Base-by-base conservation (phyloP, 2,888 invertebrate genomes). In the Lithosia quadra region DNA sequence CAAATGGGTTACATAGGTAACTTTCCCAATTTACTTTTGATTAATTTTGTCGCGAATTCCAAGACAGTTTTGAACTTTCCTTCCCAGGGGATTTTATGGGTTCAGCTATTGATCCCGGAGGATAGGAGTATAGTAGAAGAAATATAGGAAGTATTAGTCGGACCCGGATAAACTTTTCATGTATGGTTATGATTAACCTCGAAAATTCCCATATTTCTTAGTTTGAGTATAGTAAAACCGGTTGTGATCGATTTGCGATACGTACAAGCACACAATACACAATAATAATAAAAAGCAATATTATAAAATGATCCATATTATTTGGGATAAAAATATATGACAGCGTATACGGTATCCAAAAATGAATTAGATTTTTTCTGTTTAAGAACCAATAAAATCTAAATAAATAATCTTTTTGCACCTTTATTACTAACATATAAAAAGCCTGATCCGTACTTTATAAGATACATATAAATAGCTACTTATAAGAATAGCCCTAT, bases 201-300 rank as follows among this genome's bases (percentile, higher is more conserved):
- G n/a, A n/a, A n/a, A n/a, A n/a, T n/a, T n/a, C n/a, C n/a, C n/a
- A n/a, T 10, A 34, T 10, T 34, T 34, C 34, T 34, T 10, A 8
- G 10, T 1, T 3, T 33, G 8, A 22, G 18, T n/a, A 18, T 9
- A 58, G 18, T 33, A 58, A 55, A 3, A 5, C 33, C 65, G 71
- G 77, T 77, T 81, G 82, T 74, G 84, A 77, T 81, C 77, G 78
- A 71, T 77, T 75, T 72, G 75, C 76, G 71, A 72, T 69, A 78
- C 74, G 68, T 77, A 69, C 43, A 82, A 84, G 82, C 84, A 82
- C 82, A 83, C 77, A 74, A 75, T 81, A 79, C 77, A 78, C 76
- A 81, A 78, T 77, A 76, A 72, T 81, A 82, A 81, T 78, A 77
- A 76, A 61, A 82, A 83, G 78, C 79, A 80, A 59, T 75, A 76